Conservation (phyloP, 1,140 invertebrate genomes). For the Zaprionus gabonicus region DNA sequence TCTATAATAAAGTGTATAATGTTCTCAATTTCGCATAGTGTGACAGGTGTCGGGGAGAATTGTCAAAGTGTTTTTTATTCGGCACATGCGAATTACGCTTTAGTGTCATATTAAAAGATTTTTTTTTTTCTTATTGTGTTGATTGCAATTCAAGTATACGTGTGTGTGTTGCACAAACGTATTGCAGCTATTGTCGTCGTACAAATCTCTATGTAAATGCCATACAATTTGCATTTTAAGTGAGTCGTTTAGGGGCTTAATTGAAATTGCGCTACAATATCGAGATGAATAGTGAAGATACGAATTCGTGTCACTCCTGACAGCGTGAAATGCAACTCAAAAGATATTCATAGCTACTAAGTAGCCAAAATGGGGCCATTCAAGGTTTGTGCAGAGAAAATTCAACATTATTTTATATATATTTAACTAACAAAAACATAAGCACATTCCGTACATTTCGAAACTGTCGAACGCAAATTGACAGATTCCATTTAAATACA, state of each 20-base stretch:
- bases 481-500: conserved; percentile 1
- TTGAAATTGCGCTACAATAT: conserved; percentile 64
- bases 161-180: conserved; percentile 25
- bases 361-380: conserved; percentile 1
- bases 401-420: background rate
- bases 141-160: conserved; percentile 24
- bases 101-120: conserved; percentile 60
- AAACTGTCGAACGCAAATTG: background rate
- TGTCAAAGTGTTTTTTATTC: conserved; percentile 15
- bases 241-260: conserved; percentile 77
- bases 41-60: background rate
- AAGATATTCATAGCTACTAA: conserved; percentile 17
- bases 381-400: background rate
- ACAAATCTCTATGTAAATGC: conserved; percentile 60
- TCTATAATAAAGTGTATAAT: background rate
- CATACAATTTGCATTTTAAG: conserved; percentile 80
- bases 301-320: conserved; percentile 36
- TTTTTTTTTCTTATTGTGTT: conserved; percentile 37
- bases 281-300: conserved; percentile 65
- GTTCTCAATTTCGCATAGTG: background rate
- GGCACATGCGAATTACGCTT: conserved; percentile 21
- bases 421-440: background rate
- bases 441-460: background rate
- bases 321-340: background rate
- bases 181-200: conserved; percentile 49